phyloP scores from a whole-genome alignment of 2,797 vertebrate species.

The Macropus fuliginosus region DNA sequence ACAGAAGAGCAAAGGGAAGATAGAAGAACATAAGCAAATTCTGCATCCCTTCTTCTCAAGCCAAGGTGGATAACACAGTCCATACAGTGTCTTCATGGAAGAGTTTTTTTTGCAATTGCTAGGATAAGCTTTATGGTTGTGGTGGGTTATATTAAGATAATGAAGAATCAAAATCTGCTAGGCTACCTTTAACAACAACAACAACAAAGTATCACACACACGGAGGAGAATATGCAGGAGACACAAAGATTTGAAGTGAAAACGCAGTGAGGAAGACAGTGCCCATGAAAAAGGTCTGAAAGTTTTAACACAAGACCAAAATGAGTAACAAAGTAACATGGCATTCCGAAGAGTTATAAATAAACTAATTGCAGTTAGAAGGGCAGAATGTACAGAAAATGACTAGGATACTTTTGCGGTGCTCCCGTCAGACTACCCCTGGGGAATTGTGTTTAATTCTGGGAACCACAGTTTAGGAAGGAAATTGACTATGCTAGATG shows the following conservation, averaged over 20 bases:
- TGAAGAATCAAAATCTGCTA: conserved; percentile 1
- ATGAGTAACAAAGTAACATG: not conserved
- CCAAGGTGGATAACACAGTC: not conserved
- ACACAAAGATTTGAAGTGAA: not conserved
- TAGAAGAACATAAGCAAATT: conserved; percentile 6
- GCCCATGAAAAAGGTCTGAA: not conserved
- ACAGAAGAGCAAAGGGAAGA: conserved; percentile 3
- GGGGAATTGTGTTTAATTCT: not conserved
- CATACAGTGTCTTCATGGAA: not conserved
- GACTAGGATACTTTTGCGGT: not conserved
- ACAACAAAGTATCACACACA: not conserved
- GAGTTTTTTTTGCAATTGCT: not conserved
- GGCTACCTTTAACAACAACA: not conserved
- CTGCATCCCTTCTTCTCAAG: not conserved
- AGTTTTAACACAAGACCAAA: not conserved
- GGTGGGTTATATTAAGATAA: not conserved
- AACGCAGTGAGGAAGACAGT: not conserved
- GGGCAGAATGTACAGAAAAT: not conserved
- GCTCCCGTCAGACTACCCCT: not conserved
- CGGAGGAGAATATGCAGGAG: not conserved
- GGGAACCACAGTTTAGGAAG: not conserved
- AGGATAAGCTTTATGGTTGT: not conserved
- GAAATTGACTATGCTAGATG: not conserved
- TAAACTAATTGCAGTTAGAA: not conserved
- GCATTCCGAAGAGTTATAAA: not conserved